phyloP scores from a whole-genome alignment of 2,113 vertebrate species.

The Procavia capensis region DNA sequence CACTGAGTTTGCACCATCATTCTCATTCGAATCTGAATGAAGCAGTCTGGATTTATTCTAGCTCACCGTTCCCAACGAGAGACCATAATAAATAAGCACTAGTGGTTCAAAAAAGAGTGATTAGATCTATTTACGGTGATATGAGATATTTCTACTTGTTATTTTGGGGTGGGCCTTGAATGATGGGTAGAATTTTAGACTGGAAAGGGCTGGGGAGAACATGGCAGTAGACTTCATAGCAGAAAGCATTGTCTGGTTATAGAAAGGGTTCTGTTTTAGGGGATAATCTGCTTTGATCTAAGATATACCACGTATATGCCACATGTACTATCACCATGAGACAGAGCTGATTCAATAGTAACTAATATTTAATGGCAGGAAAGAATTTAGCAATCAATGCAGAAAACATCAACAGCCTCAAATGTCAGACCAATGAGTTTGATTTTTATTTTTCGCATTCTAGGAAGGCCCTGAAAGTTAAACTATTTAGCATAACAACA shows the following conservation, averaged over 20 bases:
- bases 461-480: conserved; percentile 28
- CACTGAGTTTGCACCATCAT: neutral
- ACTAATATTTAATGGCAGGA: neutral
- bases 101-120: neutral
- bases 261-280: neutral
- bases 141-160: neutral
- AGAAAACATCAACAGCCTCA: neutral
- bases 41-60: neutral
- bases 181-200: neutral
- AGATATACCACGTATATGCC: neutral
- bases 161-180: neutral
- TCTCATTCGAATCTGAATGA: neutral
- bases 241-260: neutral
- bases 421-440: neutral
- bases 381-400: neutral
- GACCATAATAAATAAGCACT: neutral
- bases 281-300: neutral
- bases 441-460: conserved; percentile 17
- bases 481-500: neutral
- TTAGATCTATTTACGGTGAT: neutral
- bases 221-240: neutral
- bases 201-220: neutral
- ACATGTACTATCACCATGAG: neutral
- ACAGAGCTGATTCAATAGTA: neutral
- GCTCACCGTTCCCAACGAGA: neutral